Conservation (phyloP, 2,797 vertebrate species). For the Hemitrygon akajei region DNA sequence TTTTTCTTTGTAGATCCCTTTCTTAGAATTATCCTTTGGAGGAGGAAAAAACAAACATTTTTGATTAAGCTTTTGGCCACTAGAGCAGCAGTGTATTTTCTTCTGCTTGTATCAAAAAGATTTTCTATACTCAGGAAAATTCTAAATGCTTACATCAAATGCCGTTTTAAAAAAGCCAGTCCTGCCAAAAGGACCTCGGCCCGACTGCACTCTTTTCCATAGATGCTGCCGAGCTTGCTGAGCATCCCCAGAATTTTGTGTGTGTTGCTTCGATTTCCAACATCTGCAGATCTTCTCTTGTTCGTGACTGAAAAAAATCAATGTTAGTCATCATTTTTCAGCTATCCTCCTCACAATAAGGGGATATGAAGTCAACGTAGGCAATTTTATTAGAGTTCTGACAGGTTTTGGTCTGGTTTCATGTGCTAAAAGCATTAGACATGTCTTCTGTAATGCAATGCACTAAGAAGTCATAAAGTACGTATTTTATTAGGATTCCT, state of each 20-base stretch:
- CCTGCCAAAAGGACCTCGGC: no score
- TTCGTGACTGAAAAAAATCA: neutral
- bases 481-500: conserved; percentile 10
- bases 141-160: neutral
- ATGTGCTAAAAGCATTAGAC: neutral
- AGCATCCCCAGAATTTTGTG: no score
- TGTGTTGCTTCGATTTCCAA: no score
- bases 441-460: neutral
- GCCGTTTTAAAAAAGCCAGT: no score
- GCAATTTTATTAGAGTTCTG: neutral
- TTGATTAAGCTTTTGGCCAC: neutral
- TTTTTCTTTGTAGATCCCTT: neutral
- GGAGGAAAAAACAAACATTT: no score
- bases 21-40: no score
- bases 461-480: neutral
- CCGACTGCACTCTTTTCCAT: no score
- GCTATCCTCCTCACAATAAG: neutral
- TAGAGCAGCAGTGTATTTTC: neutral
- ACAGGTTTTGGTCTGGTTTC: neutral
- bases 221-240: no score
- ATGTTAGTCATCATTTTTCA: neutral
- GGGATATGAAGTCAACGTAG: neutral
- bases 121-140: neutral
- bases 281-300: no score
- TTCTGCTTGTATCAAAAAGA: neutral